Percentiles rank a stretch among this genome's conserved stretches.
Evolutionary conservation across 2,888 invertebrate species (phyloP).

Genomic region (Drosophila aldrichi): DNA sequence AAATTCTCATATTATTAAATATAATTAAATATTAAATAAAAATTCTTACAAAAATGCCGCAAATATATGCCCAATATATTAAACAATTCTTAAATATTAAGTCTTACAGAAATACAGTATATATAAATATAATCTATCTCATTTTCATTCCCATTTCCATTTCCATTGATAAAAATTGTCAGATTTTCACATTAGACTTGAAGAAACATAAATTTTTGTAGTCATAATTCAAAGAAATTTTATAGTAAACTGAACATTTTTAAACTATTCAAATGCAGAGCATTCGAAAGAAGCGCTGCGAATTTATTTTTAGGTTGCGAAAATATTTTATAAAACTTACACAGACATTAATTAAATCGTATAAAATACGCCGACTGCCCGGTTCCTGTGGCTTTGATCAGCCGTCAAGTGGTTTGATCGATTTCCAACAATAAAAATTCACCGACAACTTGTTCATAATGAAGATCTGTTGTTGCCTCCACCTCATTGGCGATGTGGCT

Average conservation of each 20-base stretch:
- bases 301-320: conserved; percentile 18
- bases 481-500: conserved; percentile 28
- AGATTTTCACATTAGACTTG: neutral
- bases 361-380: conserved; percentile 62
- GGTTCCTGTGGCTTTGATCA: conserved; percentile 73
- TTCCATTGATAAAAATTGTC: too few species aligned
- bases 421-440: conserved; percentile 74
- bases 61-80: too few species aligned
- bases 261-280: neutral
- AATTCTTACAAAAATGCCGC: neutral
- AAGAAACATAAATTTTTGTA: neutral
- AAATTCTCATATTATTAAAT: too few species aligned
- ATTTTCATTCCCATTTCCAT: neutral
- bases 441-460: conserved; percentile 67
- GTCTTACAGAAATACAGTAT: neutral
- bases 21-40: too few species aligned
- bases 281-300: neutral
- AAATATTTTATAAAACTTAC: conserved; percentile 49
- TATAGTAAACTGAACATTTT: neutral
- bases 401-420: conserved; percentile 78
- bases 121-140: neutral
- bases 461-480: conserved; percentile 55
- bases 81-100: neutral
- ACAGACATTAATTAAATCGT: conserved; percentile 66
- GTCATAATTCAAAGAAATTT: neutral